A percentile compares a stretch with the other conserved stretches of the same genome.
Evolutionary conservation across 2,888 invertebrate genomes (phyloP).

Genomic region (Brenthis daphne): DNA sequence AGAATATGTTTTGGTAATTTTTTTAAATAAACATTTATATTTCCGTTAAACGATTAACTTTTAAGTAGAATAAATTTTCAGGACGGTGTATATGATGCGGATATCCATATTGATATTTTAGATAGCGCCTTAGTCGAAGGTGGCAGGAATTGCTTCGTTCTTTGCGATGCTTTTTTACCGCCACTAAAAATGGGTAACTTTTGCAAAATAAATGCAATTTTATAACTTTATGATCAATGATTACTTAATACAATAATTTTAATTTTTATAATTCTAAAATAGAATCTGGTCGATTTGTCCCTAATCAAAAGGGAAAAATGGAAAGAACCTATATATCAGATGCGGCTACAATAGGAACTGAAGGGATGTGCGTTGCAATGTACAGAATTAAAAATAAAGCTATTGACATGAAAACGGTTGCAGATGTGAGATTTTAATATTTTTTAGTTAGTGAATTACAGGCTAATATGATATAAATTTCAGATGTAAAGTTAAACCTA

Average conservation of each 20-base stretch:
- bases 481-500: no score
- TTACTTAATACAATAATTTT: not conserved
- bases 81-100: slow-evolving; percentile 88
- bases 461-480: not conserved
- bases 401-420: slow-evolving; percentile 85
- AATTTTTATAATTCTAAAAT: slow-evolving; percentile 28
- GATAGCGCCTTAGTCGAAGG: slow-evolving; percentile 84
- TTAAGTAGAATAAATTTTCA: slow-evolving; percentile 45
- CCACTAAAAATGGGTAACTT: slow-evolving; percentile 84
- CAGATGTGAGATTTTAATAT: slow-evolving; percentile 77
- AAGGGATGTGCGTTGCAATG: slow-evolving; percentile 86
- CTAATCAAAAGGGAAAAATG: slow-evolving; percentile 69
- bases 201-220: not conserved
- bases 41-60: not conserved
- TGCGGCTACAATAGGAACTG: slow-evolving; percentile 80
- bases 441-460: slow-evolving; percentile 5
- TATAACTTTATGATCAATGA: no score
- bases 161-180: slow-evolving; percentile 85
- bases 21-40: not conserved
- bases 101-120: slow-evolving; percentile 82
- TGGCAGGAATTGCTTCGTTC: slow-evolving; percentile 83
- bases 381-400: slow-evolving; percentile 84
- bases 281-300: slow-evolving; percentile 85
- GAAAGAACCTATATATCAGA: slow-evolving; percentile 84
- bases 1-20: slow-evolving; percentile 79